Percentiles rank a stretch among this genome's conserved stretches.
Evolutionary conservation across 2,113 vertebrate species (phyloP).

Genomic region (Muntiacus reevesi): DNA sequence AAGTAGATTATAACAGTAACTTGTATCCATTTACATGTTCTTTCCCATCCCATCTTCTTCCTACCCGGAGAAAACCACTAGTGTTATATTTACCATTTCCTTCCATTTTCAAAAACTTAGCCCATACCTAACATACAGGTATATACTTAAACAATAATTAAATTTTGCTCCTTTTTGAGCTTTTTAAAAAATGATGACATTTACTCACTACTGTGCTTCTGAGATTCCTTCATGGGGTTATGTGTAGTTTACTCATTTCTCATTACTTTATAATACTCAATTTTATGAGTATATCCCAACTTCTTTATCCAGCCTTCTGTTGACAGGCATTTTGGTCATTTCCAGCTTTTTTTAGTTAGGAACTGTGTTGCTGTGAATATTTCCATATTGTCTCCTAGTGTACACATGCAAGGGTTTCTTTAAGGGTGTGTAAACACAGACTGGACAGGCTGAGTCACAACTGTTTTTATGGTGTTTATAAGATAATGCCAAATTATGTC

Average conservation of each 20-base stretch:
- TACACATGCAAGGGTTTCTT: background rate
- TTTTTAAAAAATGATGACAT: background rate
- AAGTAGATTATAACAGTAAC: background rate
- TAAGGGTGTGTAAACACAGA: background rate
- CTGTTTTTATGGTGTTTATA: background rate
- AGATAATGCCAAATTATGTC: background rate
- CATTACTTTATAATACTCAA: background rate
- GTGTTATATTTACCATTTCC: background rate
- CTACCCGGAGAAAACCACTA: background rate
- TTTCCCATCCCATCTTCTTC: background rate
- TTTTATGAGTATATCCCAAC: background rate
- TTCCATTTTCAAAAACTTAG: background rate
- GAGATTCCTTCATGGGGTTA: background rate
- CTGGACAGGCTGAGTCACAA: background rate
- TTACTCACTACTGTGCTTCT: background rate
- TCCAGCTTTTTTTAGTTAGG: background rate
- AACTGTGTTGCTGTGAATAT: background rate
- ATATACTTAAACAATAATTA: background rate
- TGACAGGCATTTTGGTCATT: background rate
- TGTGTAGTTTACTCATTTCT: background rate
- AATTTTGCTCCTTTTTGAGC: background rate
- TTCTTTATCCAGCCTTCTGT: background rate
- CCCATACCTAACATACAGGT: background rate
- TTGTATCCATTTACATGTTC: background rate
- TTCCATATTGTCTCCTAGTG: background rate